Conservation (phyloP, 2,888 invertebrate species). For the Thymelicus lineola region DNA sequence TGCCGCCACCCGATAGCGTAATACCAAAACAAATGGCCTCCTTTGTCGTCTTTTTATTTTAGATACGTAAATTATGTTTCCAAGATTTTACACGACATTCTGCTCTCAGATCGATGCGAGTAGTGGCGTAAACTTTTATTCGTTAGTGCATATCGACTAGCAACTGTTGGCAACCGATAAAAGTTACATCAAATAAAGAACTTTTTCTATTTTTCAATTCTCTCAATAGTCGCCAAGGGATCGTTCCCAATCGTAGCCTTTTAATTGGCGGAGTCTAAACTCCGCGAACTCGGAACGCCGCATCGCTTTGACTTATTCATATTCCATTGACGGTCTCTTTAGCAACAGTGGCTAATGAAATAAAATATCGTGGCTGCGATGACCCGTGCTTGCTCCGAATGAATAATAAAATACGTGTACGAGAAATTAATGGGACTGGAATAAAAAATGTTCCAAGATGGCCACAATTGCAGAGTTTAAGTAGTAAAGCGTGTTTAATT, state of each 20-base stretch:
- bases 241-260: conserved; percentile 58
- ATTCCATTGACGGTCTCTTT: conserved; percentile 6
- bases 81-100: conserved; percentile 50
- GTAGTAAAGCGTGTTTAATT: conserved; percentile 34
- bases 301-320: conserved; percentile 28
- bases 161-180: conserved; percentile 49
- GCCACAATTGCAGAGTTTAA: conserved; percentile 27
- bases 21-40: conserved; percentile 79
- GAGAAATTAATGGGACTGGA: conserved; percentile 16
- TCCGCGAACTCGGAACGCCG: conserved; percentile 53
- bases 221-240: conserved; percentile 52
- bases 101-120: conserved; percentile 25
- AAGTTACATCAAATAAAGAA: conserved; percentile 55
- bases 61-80: conserved; percentile 70
- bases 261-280: conserved; percentile 63
- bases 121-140: conserved; percentile 42
- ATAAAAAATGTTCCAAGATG: conserved; percentile 23
- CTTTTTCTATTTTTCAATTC: conserved; percentile 59
- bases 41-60: conserved; percentile 71
- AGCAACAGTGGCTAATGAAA: conserved; percentile 17
- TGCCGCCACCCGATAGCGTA: conserved; percentile 70
- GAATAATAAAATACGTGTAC: conserved; percentile 7
- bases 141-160: conserved; percentile 41
- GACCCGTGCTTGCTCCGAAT: not conserved
- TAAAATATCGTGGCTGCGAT: conserved; percentile 3